Evolutionary conservation across 2,888 invertebrate genomes (phyloP), one percentile per base, ranked within the genome.

Genomic region (Elegia similella): DNA sequence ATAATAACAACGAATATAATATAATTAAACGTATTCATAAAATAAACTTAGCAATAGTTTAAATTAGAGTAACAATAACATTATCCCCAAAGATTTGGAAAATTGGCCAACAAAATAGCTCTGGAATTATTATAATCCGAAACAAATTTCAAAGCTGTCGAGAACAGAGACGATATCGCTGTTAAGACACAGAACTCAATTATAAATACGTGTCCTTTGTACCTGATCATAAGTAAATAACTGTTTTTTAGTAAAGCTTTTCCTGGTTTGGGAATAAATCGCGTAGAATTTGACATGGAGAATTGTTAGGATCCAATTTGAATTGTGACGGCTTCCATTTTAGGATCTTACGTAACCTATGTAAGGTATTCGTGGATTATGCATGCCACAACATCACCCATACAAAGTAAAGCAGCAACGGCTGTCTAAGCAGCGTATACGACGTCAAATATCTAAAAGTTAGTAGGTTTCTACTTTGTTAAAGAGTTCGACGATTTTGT

Each of bases 131-230:
- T 8, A 32, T 7, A 32, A 10, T 32, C 10, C 1, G 10, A 32
- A 32, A 8, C 7, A 32, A 32, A 32, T 8, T 32, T 6, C 32
- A 32, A 32, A 8, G 10, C 32, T 32, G 32, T 32, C 10, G 7
- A 32, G 5, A 32, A 32, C 32, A 32, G 7, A 32, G 32, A 32
- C 3, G 1, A 12, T 34, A 12, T 2, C 34, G 29, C 30, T 30
- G 12, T 13, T n/a, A 29, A 64, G 64, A 66, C 55, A 62, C 42
- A 55, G 5, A 17, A 38, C 23, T 15, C 17, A 38, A 38, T 52
- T 42, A 13, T 44, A 47, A 47, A 17, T 30, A 47, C n/a, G n/a
- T n/a, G n/a, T n/a, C n/a, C n/a, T n/a, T n/a, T n/a, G n/a, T n/a
- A 23, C 23, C 23, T 23, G 5, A 23, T 23, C 23, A 3, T 23